Conservation (phyloP, 2,888 invertebrate species). For the Ectemnius continuus region DNA sequence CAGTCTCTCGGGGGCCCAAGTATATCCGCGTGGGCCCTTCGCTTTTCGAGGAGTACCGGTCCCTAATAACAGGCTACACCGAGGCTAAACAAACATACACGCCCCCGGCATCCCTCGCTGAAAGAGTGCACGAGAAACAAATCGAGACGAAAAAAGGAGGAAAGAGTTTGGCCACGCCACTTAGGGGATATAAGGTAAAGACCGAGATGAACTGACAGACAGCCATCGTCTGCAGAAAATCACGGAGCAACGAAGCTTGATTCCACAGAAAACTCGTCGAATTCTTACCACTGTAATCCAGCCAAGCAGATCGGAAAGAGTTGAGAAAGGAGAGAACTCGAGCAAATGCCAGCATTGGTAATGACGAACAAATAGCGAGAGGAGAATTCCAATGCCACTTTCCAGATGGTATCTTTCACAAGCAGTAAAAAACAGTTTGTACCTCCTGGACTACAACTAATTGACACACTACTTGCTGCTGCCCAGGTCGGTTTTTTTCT, state of each 20-base stretch:
- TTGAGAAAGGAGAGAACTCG: too few species aligned
- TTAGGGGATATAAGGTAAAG: constrained; percentile 43
- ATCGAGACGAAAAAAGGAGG: constrained; percentile 47
- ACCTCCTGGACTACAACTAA: too few species aligned
- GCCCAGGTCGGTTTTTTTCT: too few species aligned
- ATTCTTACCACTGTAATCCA: too few species aligned
- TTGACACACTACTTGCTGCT: too few species aligned
- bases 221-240: constrained; percentile 21
- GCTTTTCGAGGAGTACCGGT: constrained; percentile 61
- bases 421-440: neutral
- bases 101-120: constrained; percentile 75
- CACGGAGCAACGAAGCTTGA: neutral
- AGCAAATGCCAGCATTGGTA: too few species aligned
- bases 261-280: too few species aligned
- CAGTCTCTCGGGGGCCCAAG: constrained; percentile 51
- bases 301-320: too few species aligned
- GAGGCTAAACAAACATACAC: constrained; percentile 78
- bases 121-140: constrained; percentile 58
- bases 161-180: constrained; percentile 57
- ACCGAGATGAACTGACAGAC: constrained; percentile 42
- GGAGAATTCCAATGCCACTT: too few species aligned
- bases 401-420: too few species aligned
- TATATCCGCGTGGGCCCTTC: constrained; percentile 59
- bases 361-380: too few species aligned
- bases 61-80: constrained; percentile 77